Conservation (phyloP, 2,797 vertebrate species). For the Microcaecilia unicolor region DNA sequence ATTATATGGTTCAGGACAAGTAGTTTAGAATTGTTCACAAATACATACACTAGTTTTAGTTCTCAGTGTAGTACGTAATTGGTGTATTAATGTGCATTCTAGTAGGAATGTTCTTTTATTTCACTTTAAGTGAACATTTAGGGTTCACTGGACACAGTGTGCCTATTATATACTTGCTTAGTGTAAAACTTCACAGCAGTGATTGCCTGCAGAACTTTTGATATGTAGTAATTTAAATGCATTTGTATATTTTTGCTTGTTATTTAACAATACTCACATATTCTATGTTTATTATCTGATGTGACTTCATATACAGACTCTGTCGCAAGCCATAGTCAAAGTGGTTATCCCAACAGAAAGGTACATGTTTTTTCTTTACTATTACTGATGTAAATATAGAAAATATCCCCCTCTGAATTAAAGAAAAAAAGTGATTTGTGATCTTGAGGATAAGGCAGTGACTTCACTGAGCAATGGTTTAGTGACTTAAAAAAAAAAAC, state of each 20-base stretch:
- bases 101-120: constrained; percentile 55
- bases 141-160: constrained; percentile 56
- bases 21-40: constrained; percentile 41
- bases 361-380: constrained; percentile 99
- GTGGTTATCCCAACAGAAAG: constrained; percentile 99
- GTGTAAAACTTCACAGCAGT: constrained; percentile 79
- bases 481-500: neutral
- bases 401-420: constrained; percentile 86
- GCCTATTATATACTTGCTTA: constrained; percentile 64
- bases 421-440: constrained; percentile 54
- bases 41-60: constrained; percentile 49
- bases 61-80: constrained; percentile 54
- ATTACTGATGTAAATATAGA: constrained; percentile 97
- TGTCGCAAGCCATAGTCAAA: constrained; percentile 99
- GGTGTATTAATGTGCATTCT: constrained; percentile 59
- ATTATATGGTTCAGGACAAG: constrained; percentile 39
- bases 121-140: constrained; percentile 57
- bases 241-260: constrained; percentile 97
- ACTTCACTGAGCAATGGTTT: constrained; percentile 95
- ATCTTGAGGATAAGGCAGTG: constrained; percentile 65
- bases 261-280: constrained; percentile 99
- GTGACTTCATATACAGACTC: constrained; percentile 99
- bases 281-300: constrained; percentile 99
- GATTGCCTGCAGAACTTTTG: constrained; percentile 73
- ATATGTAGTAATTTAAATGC: constrained; percentile 91